Conservation (phyloP, 2,888 invertebrate genomes). For the Metellina segmentata region DNA sequence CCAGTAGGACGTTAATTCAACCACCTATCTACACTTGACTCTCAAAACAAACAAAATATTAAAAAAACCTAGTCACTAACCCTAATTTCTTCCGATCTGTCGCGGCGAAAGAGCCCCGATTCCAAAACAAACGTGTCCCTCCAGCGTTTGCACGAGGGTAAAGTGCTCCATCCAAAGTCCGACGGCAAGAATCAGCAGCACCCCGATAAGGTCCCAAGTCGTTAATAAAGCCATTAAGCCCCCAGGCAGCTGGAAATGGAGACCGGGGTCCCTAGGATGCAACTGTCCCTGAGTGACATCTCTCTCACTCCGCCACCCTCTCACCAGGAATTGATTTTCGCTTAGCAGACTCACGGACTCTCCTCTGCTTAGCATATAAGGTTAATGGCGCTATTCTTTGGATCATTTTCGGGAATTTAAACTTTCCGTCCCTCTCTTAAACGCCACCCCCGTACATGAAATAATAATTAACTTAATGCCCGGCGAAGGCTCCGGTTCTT, state of each 20-base stretch:
- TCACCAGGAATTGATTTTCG: constrained; percentile 58
- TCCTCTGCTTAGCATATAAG: constrained; percentile 57
- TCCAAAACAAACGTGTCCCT: not conserved
- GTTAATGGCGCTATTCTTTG: constrained; percentile 48
- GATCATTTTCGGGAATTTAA: constrained; percentile 43
- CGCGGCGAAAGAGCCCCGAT: not conserved
- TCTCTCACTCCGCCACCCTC: constrained; percentile 20
- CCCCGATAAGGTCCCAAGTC: constrained; percentile 34
- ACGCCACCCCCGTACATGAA: constrained; percentile 12
- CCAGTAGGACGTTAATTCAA: too few species aligned
- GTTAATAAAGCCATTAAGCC: constrained; percentile 57
- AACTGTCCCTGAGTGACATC: constrained; percentile 33
- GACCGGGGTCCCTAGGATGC: not conserved
- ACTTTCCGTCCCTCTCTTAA: constrained; percentile 22
- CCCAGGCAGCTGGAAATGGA: constrained; percentile 13
- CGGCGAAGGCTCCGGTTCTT: not conserved
- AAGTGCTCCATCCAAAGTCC: not conserved
- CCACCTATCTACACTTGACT: not conserved
- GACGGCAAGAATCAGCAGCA: constrained; percentile 20
- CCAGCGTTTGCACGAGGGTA: not conserved
- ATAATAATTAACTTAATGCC: constrained; percentile 52
- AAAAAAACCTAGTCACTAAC: not conserved
- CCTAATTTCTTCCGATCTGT: not conserved
- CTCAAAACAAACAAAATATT: not conserved
- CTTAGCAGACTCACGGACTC: constrained; percentile 39